Evolutionary conservation across 2,113 vertebrate genomes (phyloP).

Genomic region (Excalfactoria chinensis): DNA sequence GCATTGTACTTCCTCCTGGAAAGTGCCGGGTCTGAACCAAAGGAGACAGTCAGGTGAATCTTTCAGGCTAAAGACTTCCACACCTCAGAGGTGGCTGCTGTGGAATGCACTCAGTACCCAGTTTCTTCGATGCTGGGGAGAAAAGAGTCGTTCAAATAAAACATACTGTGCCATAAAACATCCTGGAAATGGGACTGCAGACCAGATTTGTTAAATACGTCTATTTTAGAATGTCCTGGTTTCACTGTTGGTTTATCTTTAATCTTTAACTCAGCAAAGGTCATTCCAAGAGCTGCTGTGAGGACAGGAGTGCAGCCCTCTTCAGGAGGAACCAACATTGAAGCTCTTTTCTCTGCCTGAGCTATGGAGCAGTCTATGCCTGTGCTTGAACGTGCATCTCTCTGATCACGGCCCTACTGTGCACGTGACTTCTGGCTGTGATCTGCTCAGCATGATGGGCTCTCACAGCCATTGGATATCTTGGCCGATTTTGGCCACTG

Average conservation of each 20-base stretch:
- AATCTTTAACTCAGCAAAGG: accelerated
- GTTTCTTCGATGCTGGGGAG: neutral
- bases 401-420: neutral
- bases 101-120: neutral
- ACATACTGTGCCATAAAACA: neutral
- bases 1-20: neutral
- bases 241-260: neutral
- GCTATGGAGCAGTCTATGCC: accelerated
- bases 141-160: neutral
- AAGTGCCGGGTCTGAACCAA: neutral
- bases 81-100: neutral
- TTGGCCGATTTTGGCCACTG: neutral
- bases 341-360: neutral
- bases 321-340: neutral
- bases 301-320: neutral
- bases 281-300: neutral
- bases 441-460: neutral
- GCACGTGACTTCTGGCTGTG: accelerated
- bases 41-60: neutral
- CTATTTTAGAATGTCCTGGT: neutral
- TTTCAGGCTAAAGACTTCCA: neutral
- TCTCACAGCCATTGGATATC: neutral
- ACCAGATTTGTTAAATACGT: neutral
- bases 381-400: accelerated
- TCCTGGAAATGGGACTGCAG: neutral